phyloP scores from a whole-genome alignment of 2,888 invertebrate genomes.

The Coelopa pilipes region DNA sequence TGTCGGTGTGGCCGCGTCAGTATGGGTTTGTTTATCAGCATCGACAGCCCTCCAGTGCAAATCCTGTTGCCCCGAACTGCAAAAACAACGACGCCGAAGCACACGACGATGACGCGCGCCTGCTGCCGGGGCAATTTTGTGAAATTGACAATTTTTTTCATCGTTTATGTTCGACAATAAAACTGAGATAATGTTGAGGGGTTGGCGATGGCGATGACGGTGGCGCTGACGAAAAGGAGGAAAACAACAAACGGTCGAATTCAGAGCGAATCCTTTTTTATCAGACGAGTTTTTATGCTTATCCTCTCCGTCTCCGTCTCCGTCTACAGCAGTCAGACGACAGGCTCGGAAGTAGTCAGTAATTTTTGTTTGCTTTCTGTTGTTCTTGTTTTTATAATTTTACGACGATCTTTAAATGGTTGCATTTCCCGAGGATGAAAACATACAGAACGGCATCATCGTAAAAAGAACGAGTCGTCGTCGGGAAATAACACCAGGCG shows the following conservation, averaged over 20 bases:
- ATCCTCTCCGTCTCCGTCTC: too few species aligned
- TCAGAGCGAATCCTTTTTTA: neutral
- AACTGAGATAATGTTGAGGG: conserved; percentile 12
- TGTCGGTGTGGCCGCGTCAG: too few species aligned
- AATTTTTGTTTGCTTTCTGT: neutral
- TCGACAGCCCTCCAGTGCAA: neutral
- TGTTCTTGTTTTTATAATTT: too few species aligned
- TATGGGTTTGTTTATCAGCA: too few species aligned
- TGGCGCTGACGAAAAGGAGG: too few species aligned
- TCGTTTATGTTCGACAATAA: conserved; percentile 16
- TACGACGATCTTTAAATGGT: conserved; percentile 13
- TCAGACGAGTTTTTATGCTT: neutral
- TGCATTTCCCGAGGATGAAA: neutral
- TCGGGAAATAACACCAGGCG: neutral
- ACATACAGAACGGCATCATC: neutral
- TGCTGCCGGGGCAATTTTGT: conserved; percentile 16
- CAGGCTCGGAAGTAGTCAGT: neutral
- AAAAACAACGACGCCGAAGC: conserved; percentile 11
- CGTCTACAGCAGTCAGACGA: neutral
- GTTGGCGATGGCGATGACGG: neutral
- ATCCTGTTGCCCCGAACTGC: neutral
- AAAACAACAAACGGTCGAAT: neutral
- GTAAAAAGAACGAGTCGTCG: neutral
- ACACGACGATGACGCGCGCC: conserved; percentile 17
- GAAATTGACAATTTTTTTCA: conserved; percentile 15